Evolutionary conservation across 2,888 invertebrate genomes (phyloP).

Genomic region (Xestia ashworthii): DNA sequence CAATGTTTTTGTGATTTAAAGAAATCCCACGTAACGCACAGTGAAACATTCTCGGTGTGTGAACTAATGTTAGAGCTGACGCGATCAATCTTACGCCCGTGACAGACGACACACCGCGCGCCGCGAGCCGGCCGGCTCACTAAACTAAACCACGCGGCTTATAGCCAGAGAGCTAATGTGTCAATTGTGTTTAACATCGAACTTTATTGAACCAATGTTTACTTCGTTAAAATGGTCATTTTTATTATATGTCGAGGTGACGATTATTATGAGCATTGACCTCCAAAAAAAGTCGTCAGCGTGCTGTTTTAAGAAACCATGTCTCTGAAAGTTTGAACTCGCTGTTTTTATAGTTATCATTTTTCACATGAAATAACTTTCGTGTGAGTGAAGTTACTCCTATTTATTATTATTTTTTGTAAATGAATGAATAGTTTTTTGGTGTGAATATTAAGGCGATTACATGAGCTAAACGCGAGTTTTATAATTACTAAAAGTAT

Average conservation of each 20-base stretch:
- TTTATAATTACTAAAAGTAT: no score
- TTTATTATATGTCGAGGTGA: neutral
- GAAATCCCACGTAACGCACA: slow-evolving; percentile 3
- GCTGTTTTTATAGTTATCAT: neutral
- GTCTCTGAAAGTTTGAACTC: neutral
- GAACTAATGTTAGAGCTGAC: slow-evolving; percentile 36
- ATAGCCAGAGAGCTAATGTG: slow-evolving; percentile 22
- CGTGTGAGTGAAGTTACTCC: neutral
- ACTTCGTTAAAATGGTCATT: neutral
- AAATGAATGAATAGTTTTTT: neutral
- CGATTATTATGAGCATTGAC: neutral
- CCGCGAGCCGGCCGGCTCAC: slow-evolving; percentile 11
- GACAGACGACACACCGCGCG: slow-evolving; percentile 54
- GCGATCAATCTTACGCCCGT: slow-evolving; percentile 62
- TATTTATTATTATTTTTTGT: neutral
- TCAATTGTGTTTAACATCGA: neutral
- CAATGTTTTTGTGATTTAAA: slow-evolving; percentile 22
- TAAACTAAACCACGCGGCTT: slow-evolving; percentile 17
- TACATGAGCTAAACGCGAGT: no score
- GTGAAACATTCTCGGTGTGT: slow-evolving; percentile 31
- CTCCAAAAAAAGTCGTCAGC: neutral
- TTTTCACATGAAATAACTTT: neutral
- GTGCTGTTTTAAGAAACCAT: neutral
- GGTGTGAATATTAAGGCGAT: no score
- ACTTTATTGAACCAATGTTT: neutral